Evolutionary conservation across 2,113 vertebrate species (phyloP), one percentile per base, ranked within the genome.

Genomic region (Tragelaphus strepsiceros): DNA sequence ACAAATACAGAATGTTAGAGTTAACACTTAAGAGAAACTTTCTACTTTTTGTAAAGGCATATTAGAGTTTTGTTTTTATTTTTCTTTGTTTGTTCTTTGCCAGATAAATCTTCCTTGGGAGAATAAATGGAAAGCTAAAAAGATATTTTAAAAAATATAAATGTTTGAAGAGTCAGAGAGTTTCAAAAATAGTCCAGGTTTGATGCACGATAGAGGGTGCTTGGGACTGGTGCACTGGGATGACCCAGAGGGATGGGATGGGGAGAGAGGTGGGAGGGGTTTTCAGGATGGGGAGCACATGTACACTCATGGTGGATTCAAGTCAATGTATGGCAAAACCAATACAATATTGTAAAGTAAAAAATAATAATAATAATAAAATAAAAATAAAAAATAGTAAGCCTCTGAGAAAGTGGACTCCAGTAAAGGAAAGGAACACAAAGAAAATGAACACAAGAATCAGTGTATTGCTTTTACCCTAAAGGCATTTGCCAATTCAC

Each of bases 101-200:
- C 11, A 93, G 81, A 88, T 56, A 86, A 97, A 93, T 58, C 9
- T 94, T 96, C 2, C 58, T 71, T 62, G 35, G 13, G 2, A 78
- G 8, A 97, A 83, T 13, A 90, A 92, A 81, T 26, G 83, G 22
- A 97, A 95, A 91, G 71, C 17, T 46, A 78, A 14, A 94, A 71
- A 84, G 7, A 35, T 15, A 21, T 28, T 96, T 43, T 96, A 21
- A 1, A 49, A 92, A 81, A 64, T 67, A 46, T 49, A 88, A 89
- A 83, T 67, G 3, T 62, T 32, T 67, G 9, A 93, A 94, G 19
- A 10, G 81, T 91, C 14, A 58, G 6, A 84, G 6, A 58, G 56
- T 85, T 80, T 94, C 22, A 82, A 67, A 97, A 90, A 54, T 39
- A 59, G 9, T 95, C 61, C 61, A 62, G 61, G 61, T 62, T 16